Conservation (phyloP, 2,888 invertebrate species). For the Nomada ferruginata region DNA sequence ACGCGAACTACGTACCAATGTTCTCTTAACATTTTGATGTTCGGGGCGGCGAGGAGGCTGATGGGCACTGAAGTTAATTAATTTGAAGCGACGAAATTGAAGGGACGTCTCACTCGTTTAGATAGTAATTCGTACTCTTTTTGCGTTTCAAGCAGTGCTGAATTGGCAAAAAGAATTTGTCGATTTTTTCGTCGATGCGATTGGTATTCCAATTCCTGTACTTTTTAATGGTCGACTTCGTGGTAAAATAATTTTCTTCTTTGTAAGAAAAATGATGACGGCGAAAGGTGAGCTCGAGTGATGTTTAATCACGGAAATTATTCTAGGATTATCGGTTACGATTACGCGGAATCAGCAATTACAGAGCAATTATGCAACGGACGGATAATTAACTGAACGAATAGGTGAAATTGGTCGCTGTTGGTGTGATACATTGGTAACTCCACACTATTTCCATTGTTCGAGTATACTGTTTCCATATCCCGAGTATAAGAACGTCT, state of each 20-base stretch:
- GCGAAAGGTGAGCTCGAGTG: background rate
- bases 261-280: too few species aligned
- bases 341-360: slow-evolving; percentile 4
- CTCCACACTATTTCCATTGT: slow-evolving; percentile 17
- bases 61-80: background rate
- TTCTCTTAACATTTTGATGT: slow-evolving; percentile 1
- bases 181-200: too few species aligned
- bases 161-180: too few species aligned
- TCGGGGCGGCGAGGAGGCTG: background rate
- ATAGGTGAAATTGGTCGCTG: slow-evolving; percentile 15
- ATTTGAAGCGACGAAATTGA: background rate
- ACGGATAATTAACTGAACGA: slow-evolving; percentile 19
- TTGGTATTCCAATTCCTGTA: too few species aligned
- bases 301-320: background rate
- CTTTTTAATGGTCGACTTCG: too few species aligned
- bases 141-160: too few species aligned
- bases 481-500: slow-evolving; percentile 22
- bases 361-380: slow-evolving; percentile 15
- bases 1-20: background rate
- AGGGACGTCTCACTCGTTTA: too few species aligned
- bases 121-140: too few species aligned
- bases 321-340: slow-evolving; percentile 4
- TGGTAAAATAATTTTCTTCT: too few species aligned
- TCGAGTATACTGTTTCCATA: slow-evolving; percentile 16
- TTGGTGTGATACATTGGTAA: slow-evolving; percentile 13